These are phyloP conservation scores for Tauraco erythrolophus DNA, from an alignment of 2,113 vertebrate genomes.

Conservation along the genomic window DNA sequence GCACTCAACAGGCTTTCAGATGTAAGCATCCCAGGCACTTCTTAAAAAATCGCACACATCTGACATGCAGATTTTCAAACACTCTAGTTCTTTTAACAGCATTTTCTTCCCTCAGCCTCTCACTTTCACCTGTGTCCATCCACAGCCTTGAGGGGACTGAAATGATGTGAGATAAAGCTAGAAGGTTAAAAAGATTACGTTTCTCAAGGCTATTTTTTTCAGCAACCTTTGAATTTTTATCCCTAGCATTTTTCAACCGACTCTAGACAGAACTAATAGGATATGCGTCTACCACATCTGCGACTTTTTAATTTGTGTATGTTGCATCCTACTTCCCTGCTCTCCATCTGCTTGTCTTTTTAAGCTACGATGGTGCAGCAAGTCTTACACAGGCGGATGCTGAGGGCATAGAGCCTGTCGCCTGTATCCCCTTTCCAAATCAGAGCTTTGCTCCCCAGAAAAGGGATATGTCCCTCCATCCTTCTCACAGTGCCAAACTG, in stretches of 20 bases:
- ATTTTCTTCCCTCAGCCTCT: not conserved
- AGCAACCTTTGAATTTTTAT: not conserved
- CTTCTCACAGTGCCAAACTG: not conserved
- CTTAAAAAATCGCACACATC: not conserved
- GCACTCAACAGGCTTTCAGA: not conserved
- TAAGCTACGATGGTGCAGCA: not conserved
- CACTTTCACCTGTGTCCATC: not conserved
- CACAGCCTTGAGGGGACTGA: not conserved
- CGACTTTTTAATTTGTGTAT: slow-evolving; percentile 47
- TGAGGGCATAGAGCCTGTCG: not conserved
- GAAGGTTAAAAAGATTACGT: not conserved
- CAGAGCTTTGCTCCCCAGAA: not conserved
- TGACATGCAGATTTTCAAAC: not conserved
- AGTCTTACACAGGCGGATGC: not conserved
- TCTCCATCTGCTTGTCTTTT: slow-evolving; percentile 57
- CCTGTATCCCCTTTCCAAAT: not conserved
- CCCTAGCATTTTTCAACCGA: not conserved
- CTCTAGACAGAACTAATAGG: slow-evolving; percentile 58
- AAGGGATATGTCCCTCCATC: not conserved
- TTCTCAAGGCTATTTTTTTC: not conserved
- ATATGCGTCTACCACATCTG: slow-evolving; percentile 53
- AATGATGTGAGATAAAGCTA: not conserved
- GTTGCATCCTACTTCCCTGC: slow-evolving; percentile 40
- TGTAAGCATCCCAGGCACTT: not conserved
- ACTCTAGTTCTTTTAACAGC: not conserved